Percentiles rank a stretch among this genome's conserved stretches.
Conservation (phyloP, 1,140 invertebrate genomes). For the Cherax destructor region DNA sequence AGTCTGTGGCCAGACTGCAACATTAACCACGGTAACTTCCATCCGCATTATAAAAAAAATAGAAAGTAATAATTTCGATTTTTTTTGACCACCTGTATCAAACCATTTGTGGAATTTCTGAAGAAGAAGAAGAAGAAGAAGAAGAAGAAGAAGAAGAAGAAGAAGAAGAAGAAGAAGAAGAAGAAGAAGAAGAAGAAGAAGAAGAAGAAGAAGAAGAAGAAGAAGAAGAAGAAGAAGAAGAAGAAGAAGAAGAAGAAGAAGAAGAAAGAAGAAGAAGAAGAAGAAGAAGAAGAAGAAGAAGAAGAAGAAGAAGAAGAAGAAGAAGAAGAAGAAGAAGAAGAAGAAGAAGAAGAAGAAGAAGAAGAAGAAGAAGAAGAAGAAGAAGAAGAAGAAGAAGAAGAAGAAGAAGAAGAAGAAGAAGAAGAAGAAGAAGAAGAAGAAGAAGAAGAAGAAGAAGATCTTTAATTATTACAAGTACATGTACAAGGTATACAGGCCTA, state of each 20-base stretch:
- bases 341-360: slow-evolving; percentile 20
- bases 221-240: background rate
- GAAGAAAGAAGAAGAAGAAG: background rate
- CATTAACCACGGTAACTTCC: too few relatives aligned
- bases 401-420: background rate
- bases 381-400: background rate
- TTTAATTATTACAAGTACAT: too few relatives aligned
- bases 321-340: background rate
- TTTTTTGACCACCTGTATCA: too few relatives aligned
- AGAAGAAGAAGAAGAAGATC: background rate
- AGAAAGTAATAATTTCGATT: too few relatives aligned
- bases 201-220: slow-evolving; percentile 1
- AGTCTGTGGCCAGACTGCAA: too few relatives aligned
- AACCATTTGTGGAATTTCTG: too few relatives aligned
- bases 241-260: background rate
- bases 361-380: slow-evolving; percentile 15
- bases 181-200: slow-evolving; percentile 21
- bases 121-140: slow-evolving; percentile 23
- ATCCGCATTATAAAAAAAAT: too few relatives aligned
- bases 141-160: slow-evolving; percentile 26
- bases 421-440: background rate
- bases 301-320: background rate
- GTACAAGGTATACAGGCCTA: too few relatives aligned
- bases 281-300: slow-evolving; percentile 10
- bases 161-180: slow-evolving; percentile 23